phyloP scores from a whole-genome alignment of 2,113 vertebrate genomes.

The Cebidichthys violaceus region DNA sequence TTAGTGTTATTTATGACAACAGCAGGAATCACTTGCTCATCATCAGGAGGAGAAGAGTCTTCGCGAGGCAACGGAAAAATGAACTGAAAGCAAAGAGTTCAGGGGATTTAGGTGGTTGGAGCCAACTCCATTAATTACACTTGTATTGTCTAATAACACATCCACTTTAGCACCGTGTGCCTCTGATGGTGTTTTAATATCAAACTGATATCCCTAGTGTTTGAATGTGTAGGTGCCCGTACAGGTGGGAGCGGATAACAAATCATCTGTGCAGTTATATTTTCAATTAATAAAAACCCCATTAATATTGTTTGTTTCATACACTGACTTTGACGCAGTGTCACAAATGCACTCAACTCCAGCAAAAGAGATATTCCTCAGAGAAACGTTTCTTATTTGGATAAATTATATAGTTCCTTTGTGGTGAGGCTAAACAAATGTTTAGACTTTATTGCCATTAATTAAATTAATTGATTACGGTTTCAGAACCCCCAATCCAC shows the following conservation, averaged over 20 bases:
- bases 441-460: not conserved
- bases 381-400: not conserved
- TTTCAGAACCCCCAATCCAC: not conserved
- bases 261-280: not conserved
- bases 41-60: conserved; percentile 48
- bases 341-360: not conserved
- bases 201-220: not conserved
- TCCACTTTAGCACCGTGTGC: not conserved
- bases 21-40: conserved; percentile 55
- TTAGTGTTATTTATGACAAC: conserved; percentile 72
- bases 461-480: not conserved
- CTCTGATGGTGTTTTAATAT: not conserved
- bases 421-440: not conserved
- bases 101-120: conserved; percentile 20
- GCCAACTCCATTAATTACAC: conserved; percentile 43
- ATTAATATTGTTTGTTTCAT: not conserved
- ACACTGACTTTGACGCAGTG: not conserved
- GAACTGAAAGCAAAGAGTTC: conserved; percentile 30
- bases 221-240: not conserved
- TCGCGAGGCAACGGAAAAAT: conserved; percentile 35
- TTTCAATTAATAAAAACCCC: not conserved
- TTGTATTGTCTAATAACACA: conserved; percentile 10
- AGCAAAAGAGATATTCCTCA: not conserved
- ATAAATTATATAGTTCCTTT: not conserved
- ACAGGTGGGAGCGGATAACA: not conserved